Evolutionary conservation across 2,797 vertebrate genomes (phyloP), one percentile per base, ranked within the genome.

Genomic region (Heliangelus exortis): DNA sequence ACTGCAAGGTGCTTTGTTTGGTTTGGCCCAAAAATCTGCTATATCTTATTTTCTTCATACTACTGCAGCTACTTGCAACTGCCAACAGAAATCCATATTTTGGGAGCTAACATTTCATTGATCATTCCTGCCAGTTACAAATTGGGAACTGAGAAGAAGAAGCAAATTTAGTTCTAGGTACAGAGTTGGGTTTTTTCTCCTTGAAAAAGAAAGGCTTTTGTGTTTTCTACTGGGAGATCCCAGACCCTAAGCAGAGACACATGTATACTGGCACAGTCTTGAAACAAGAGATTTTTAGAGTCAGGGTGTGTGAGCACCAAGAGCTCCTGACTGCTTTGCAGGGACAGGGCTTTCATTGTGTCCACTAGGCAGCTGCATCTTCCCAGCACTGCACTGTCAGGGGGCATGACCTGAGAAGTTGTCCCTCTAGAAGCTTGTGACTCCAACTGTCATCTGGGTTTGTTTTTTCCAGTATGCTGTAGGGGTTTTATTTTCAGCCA

Each of bases 251-350:
- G 39, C n/a, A 62, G 22, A 61, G n/a, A 6, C 0, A 2, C 8
- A 17, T 4, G 3, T 51, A 8, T 25, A 12, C 26, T 54, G 55
- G 69, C 54, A 57, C 29, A 50, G 41, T 28, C 78, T n/a, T 65
- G 41, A 54, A 84, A n/a, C 12, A 12, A 39, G 25, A 59, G 36
- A 19, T 20, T 53, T 68, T 71, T 39, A 53, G 36, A 28, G 26
- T 68, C 8, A 10, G 11, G 28, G 5, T 65, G 34, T 29, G 34
- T 18, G 28, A n/a, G n/a, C n/a, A 41, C 0, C 0, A 34, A 28
- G 31, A 69, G n/a, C 23, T 43, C 29, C 75, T 31, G 22, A 21
- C 17, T 77, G 15, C 41, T 47, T 57, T 45, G 20, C 23, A 39
- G 25, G 43, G 41, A 47, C 26, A 36, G 26, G 47, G 39, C 26